phyloP scores from a whole-genome alignment of 2,113 vertebrate genomes.

The Pipra filicauda region DNA sequence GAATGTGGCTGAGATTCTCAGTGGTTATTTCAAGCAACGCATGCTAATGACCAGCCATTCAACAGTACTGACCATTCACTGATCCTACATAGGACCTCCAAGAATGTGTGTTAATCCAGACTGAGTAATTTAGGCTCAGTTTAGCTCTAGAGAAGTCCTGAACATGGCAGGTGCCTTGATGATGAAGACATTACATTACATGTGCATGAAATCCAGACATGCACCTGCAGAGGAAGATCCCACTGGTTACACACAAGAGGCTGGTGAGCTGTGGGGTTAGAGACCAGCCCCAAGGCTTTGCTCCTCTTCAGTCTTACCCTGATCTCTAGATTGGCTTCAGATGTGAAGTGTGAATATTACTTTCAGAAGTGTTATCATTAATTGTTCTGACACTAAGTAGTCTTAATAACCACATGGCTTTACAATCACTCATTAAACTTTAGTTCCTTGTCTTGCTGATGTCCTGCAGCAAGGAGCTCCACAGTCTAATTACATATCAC shows the following conservation, averaged over 20 bases:
- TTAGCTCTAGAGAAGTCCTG: neutral
- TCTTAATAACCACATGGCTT: neutral
- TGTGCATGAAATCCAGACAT: neutral
- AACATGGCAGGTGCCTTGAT: neutral
- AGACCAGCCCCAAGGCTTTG: neutral
- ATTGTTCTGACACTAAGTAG: neutral
- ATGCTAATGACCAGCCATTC: neutral
- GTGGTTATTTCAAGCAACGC: neutral
- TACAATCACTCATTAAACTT: neutral
- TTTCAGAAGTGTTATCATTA: neutral
- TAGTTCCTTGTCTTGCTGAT: neutral
- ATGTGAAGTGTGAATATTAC: neutral
- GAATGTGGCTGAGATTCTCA: neutral
- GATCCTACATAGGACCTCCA: neutral
- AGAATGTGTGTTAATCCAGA: neutral
- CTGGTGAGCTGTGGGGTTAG: neutral
- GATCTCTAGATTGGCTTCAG: neutral
- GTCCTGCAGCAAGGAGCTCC: neutral
- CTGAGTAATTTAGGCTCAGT: neutral
- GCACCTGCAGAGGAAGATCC: neutral
- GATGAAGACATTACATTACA: neutral
- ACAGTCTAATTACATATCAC: neutral
- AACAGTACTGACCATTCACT: neutral
- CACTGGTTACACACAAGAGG: neutral
- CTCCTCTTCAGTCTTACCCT: neutral